These are phyloP conservation scores for Cantharis nigra DNA, from an alignment of 2,888 invertebrate species.

Conservation along the genomic window DNA sequence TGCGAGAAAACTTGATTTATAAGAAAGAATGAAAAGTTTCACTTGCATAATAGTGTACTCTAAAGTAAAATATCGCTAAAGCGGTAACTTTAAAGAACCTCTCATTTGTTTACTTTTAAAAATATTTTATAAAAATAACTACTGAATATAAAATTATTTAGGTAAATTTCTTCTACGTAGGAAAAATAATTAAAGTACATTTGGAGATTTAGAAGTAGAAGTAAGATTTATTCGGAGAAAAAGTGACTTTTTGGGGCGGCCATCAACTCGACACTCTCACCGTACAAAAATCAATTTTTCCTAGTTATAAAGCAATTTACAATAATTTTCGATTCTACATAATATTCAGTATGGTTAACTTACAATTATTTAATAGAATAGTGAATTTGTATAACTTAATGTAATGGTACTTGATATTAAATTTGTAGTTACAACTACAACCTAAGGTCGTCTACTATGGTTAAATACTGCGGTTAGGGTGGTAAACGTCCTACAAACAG, in stretches of 20 bases:
- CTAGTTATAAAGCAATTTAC: too few relatives aligned
- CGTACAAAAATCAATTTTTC: too few relatives aligned
- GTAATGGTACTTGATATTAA: not conserved
- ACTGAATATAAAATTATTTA: too few relatives aligned
- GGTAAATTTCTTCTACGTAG: too few relatives aligned
- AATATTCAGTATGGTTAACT: not conserved
- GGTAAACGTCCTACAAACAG: conserved; percentile 8
- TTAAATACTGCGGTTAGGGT: conserved; percentile 9
- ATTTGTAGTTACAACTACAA: not conserved
- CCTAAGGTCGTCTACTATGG: conserved; percentile 12
- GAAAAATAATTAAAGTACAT: too few relatives aligned
- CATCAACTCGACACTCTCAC: too few relatives aligned
- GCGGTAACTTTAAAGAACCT: not conserved
- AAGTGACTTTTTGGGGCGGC: too few relatives aligned
- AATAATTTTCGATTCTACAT: too few relatives aligned
- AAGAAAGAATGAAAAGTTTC: not conserved
- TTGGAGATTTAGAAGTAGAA: too few relatives aligned
- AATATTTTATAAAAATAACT: too few relatives aligned
- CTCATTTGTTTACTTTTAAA: too few relatives aligned
- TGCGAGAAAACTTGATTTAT: not conserved
- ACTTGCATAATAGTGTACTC: not conserved
- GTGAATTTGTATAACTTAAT: not conserved
- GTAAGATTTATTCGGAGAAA: too few relatives aligned
- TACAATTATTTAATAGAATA: not conserved
- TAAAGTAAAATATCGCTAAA: not conserved